Conservation (phyloP, 2,113 vertebrate genomes). For the Uria lomvia region DNA sequence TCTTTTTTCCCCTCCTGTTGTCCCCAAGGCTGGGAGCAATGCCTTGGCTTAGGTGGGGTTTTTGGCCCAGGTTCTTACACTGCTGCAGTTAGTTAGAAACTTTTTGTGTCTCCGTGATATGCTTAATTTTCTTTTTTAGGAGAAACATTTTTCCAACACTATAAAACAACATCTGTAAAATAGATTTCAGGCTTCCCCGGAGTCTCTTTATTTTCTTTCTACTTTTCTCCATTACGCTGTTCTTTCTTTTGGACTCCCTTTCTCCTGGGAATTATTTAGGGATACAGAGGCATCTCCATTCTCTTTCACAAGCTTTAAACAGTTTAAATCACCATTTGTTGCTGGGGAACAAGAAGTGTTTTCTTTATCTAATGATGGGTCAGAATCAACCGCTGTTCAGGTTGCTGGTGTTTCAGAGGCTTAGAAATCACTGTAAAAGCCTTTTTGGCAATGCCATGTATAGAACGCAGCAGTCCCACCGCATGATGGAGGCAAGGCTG, state of each 20-base stretch:
- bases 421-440: not conserved
- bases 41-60: accelerated
- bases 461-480: not conserved
- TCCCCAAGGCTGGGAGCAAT: not conserved
- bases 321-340: not conserved
- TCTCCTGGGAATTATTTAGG: not conserved
- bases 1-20: not conserved
- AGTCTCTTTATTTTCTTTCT: not conserved
- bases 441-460: not conserved
- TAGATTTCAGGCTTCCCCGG: not conserved
- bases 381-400: not conserved
- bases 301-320: not conserved
- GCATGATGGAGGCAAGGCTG: accelerated
- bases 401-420: not conserved
- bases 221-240: not conserved
- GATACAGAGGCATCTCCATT: not conserved
- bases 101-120: not conserved
- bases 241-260: not conserved
- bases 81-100: not conserved
- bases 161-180: not conserved
- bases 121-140: not conserved
- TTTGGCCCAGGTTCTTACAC: not conserved
- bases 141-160: not conserved
- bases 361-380: not conserved
- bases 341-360: not conserved